A percentile compares a stretch with the other conserved stretches of the same genome.
Conservation (phyloP, 2,113 vertebrate species). For the Condylura cristata region DNA sequence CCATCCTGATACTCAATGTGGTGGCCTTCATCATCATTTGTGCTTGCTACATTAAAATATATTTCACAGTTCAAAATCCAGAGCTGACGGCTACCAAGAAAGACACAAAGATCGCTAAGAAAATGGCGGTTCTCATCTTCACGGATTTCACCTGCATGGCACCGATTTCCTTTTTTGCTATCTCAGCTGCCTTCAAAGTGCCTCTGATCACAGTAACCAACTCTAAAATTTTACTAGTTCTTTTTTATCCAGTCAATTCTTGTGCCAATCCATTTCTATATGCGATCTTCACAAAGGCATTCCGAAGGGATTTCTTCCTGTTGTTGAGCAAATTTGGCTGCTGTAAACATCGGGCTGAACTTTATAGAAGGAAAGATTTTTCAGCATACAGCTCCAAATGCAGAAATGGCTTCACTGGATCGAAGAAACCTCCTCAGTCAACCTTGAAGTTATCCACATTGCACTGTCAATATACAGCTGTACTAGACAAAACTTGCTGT, state of each 20-base stretch:
- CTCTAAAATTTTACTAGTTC: slow-evolving; percentile 94
- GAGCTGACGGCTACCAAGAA: slow-evolving; percentile 88
- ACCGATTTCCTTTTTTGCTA: slow-evolving; percentile 96
- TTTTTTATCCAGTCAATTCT: slow-evolving; percentile 97
- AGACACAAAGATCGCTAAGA: slow-evolving; percentile 94
- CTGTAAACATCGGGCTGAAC: slow-evolving; percentile 84
- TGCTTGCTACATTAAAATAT: slow-evolving; percentile 93
- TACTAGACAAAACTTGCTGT: slow-evolving; percentile 57
- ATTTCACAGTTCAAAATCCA: slow-evolving; percentile 91
- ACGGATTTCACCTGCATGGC: slow-evolving; percentile 97
- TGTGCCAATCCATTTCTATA: slow-evolving; percentile 96
- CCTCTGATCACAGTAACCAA: slow-evolving; percentile 96
- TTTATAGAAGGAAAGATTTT: slow-evolving; percentile 87
- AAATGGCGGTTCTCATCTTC: slow-evolving; percentile 97
- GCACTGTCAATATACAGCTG: slow-evolving; percentile 70
- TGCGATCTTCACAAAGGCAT: slow-evolving; percentile 94
- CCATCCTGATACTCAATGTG: slow-evolving; percentile 90
- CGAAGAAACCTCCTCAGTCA: slow-evolving; percentile 76
- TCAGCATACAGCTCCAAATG: slow-evolving; percentile 83
- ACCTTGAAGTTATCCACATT: slow-evolving; percentile 76
- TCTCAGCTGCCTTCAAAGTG: slow-evolving; percentile 93
- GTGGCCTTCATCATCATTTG: slow-evolving; percentile 91
- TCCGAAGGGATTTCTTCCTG: slow-evolving; percentile 90
- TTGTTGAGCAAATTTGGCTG: slow-evolving; percentile 90
- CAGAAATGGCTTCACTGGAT: slow-evolving; percentile 79